Evolutionary conservation across 2,797 vertebrate species (phyloP).

Genomic region (Ibycter americanus): DNA sequence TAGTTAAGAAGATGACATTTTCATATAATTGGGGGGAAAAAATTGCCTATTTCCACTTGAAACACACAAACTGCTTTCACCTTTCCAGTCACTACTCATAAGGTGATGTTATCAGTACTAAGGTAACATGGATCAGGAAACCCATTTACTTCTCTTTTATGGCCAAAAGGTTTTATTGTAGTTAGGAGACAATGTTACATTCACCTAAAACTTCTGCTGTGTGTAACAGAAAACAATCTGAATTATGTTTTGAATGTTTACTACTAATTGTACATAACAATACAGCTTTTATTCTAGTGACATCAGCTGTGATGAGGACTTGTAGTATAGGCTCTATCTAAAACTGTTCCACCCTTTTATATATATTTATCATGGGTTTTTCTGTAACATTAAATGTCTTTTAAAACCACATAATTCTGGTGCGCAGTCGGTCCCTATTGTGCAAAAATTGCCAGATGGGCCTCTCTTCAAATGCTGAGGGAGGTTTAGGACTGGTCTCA

Average conservation of each 20-base stretch:
- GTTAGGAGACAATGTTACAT: constrained; percentile 62
- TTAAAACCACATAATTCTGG: neutral
- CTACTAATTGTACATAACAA: neutral
- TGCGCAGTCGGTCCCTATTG: neutral
- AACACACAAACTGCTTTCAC: constrained; percentile 63
- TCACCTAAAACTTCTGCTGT: constrained; percentile 64
- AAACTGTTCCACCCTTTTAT: neutral
- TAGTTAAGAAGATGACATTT: neutral
- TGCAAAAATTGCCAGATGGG: neutral
- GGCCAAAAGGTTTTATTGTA: constrained; percentile 69
- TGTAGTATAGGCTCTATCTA: neutral
- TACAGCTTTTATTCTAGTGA: neutral
- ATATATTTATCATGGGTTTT: neutral
- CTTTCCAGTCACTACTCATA: constrained; percentile 69
- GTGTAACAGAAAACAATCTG: constrained; percentile 44
- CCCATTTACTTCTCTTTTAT: constrained; percentile 71
- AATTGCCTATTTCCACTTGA: constrained; percentile 22
- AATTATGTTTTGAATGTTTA: constrained; percentile 27
- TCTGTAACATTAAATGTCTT: neutral
- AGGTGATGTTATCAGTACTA: constrained; percentile 73
- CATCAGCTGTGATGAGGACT: neutral
- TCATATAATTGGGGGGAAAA: neutral
- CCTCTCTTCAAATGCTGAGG: neutral
- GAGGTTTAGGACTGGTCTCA: neutral
- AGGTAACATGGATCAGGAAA: constrained; percentile 72